Evolutionary conservation across 2,113 vertebrate species (phyloP).

Genomic region (Paratilapia polleni): DNA sequence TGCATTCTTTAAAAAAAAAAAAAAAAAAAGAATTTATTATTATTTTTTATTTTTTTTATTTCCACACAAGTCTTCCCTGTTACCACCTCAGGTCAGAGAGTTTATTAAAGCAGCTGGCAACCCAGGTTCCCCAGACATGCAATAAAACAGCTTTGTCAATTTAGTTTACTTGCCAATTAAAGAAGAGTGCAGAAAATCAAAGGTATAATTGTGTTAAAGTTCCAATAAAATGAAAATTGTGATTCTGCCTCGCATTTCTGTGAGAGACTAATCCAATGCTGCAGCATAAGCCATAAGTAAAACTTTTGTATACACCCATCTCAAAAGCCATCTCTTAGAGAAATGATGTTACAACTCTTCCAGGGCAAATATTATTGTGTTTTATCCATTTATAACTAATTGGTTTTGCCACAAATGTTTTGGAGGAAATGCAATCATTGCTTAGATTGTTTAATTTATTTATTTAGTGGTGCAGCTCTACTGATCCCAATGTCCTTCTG

Average conservation of each 20-base stretch:
- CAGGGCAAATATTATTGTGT: neutral
- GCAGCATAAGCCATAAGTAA: neutral
- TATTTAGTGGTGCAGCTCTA: neutral
- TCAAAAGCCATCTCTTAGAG: neutral
- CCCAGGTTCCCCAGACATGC: neutral
- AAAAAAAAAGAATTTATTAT: too few species aligned
- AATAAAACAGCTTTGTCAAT: neutral
- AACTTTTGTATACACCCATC: neutral
- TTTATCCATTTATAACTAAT: neutral
- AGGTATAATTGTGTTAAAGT: neutral
- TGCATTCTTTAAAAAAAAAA: too few species aligned
- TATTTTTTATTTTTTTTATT: too few species aligned
- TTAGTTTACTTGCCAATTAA: neutral
- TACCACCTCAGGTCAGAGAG: neutral
- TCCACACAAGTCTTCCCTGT: constrained; percentile 1
- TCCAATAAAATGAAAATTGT: neutral
- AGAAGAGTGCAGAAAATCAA: neutral
- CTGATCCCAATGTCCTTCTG: too few species aligned
- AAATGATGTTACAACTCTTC: neutral
- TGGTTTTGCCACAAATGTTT: neutral
- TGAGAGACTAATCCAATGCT: neutral
- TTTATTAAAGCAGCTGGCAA: constrained; percentile 16
- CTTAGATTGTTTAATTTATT: neutral
- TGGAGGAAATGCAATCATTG: neutral
- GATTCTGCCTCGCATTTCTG: neutral